Evolutionary conservation across 2,113 vertebrate genomes (phyloP).

Genomic region (Lagopus leucura): DNA sequence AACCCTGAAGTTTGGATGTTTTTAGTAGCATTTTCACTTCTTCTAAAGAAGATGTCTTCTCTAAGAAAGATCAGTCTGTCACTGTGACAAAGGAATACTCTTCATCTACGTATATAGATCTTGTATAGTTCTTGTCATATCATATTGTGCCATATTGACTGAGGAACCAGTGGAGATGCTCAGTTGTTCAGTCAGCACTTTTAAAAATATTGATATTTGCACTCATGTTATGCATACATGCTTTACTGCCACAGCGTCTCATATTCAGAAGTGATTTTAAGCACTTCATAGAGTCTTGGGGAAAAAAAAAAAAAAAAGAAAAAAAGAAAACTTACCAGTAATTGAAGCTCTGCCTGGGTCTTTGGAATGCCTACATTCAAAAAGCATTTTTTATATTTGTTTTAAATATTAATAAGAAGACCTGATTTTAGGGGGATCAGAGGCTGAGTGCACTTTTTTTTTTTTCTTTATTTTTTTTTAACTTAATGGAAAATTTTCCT

Average conservation of each 20-base stretch:
- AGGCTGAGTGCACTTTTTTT: not conserved
- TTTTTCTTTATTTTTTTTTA: not conserved
- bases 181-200: not conserved
- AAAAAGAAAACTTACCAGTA: not conserved
- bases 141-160: not conserved
- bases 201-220: not conserved
- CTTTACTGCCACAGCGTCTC: not conserved
- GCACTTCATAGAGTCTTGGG: not conserved
- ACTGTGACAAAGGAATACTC: not conserved
- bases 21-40: not conserved
- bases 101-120: not conserved
- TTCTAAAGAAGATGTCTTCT: not conserved
- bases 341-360: not conserved
- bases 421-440: not conserved
- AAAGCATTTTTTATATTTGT: not conserved
- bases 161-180: not conserved
- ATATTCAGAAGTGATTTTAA: conserved; percentile 16
- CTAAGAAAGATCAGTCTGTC: not conserved
- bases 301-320: not conserved
- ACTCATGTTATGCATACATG: not conserved
- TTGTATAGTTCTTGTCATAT: not conserved
- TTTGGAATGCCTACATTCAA: not conserved
- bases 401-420: not conserved
- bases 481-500: not conserved
- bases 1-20: fast-evolving